phyloP scores from a whole-genome alignment of 1,140 invertebrate genomes.

The Cotesia glomerata region DNA sequence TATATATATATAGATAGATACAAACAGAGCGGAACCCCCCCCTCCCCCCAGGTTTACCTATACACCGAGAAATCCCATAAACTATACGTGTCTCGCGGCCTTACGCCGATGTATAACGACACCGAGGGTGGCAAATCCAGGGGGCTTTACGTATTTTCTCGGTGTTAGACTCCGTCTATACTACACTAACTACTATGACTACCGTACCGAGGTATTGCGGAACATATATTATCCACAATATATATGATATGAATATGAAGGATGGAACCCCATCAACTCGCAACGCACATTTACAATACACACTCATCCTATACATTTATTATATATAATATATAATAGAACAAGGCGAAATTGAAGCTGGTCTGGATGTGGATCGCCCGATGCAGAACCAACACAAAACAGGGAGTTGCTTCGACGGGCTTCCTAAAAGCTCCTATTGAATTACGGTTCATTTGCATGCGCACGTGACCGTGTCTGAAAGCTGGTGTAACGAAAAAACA shows the following conservation, averaged over 20 bases:
- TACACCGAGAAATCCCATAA: background rate
- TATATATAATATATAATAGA: too few species aligned
- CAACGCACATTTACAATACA: too few species aligned
- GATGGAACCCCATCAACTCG: too few species aligned
- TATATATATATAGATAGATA: too few species aligned
- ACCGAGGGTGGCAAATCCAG: conserved; percentile 7
- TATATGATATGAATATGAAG: too few species aligned
- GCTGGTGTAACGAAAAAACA: background rate
- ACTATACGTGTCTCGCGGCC: background rate
- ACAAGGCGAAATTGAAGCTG: background rate
- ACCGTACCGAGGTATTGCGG: too few species aligned
- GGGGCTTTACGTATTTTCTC: background rate
- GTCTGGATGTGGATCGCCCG: background rate
- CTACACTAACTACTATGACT: too few species aligned
- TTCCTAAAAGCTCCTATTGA: conserved; percentile 32
- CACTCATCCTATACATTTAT: too few species aligned
- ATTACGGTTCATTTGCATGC: conserved; percentile 30
- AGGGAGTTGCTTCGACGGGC: background rate
- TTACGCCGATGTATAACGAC: conserved; percentile 11
- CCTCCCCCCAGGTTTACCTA: background rate
- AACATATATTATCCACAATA: background rate
- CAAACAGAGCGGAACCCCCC: too few species aligned
- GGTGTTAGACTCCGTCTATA: too few species aligned
- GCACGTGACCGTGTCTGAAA: conserved; percentile 27
- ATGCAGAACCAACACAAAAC: background rate